phyloP scores from a whole-genome alignment of 1,140 invertebrate genomes.

The Leptestheria dahalacensis region DNA sequence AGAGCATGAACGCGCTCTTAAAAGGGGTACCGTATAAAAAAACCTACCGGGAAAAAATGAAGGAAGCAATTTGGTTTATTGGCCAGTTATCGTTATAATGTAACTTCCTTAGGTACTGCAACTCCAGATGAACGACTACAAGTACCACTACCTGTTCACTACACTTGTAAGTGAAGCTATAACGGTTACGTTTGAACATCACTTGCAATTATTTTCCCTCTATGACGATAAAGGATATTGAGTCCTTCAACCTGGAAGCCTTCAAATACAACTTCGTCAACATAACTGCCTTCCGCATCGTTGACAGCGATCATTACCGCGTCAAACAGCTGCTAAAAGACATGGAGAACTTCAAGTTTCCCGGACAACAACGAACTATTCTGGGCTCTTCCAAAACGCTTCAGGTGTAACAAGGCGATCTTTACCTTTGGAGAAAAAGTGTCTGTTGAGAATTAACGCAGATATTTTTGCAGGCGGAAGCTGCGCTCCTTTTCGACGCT shows the following conservation, averaged over 20 bases:
- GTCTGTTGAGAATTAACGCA: too few species aligned
- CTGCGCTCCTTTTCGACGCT: slow-evolving; percentile 62
- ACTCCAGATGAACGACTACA: slow-evolving; percentile 51
- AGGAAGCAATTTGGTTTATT: neutral
- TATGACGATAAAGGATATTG: slow-evolving; percentile 35
- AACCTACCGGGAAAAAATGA: too few species aligned
- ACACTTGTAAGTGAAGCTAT: slow-evolving; percentile 50
- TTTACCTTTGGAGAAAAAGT: too few species aligned
- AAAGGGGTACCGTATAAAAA: slow-evolving; percentile 24
- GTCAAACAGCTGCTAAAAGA: slow-evolving; percentile 27
- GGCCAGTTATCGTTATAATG: neutral
- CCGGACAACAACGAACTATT: slow-evolving; percentile 28
- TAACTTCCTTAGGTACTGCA: slow-evolving; percentile 37
- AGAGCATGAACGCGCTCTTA: slow-evolving; percentile 27
- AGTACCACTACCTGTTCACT: slow-evolving; percentile 51
- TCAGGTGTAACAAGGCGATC: slow-evolving; percentile 36
- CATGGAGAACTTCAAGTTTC: slow-evolving; percentile 29
- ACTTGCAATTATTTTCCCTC: too few species aligned
- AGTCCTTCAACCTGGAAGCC: slow-evolving; percentile 44
- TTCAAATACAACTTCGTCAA: slow-evolving; percentile 50
- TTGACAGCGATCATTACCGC: slow-evolving; percentile 29
- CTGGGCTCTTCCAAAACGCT: slow-evolving; percentile 40
- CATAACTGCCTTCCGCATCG: slow-evolving; percentile 45
- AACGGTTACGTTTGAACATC: too few species aligned
- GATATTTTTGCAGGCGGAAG: slow-evolving; percentile 64